A percentile compares a stretch with the other conserved stretches of the same genome.
These are phyloP conservation scores for Neopipo cinnamomea DNA, from an alignment of 2,113 vertebrate species.

Conservation along the genomic window DNA sequence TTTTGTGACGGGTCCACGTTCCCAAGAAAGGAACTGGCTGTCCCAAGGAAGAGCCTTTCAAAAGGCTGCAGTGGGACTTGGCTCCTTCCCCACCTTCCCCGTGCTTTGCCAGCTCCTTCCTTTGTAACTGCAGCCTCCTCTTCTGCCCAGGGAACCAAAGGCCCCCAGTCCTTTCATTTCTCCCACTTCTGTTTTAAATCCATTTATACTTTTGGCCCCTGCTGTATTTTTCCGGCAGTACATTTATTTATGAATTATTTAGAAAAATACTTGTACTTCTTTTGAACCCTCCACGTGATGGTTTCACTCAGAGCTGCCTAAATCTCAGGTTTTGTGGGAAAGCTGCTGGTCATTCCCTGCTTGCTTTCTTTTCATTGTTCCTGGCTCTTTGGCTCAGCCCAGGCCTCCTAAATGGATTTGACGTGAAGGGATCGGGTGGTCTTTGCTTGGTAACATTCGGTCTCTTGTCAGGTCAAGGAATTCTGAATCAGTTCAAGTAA, in stretches of 20 bases:
- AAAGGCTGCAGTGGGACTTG: not conserved
- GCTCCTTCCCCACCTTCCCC: not conserved
- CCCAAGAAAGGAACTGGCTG: not conserved
- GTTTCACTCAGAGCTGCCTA: not conserved
- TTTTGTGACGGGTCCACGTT: fast-evolving
- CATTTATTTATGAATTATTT: not conserved
- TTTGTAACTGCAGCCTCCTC: not conserved
- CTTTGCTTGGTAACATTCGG: not conserved
- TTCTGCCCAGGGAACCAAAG: not conserved
- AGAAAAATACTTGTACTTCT: not conserved
- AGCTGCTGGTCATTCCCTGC: not conserved
- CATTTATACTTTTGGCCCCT: not conserved
- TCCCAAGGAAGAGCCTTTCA: not conserved
- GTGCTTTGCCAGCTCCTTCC: not conserved
- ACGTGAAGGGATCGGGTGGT: not conserved
- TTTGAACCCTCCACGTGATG: not conserved
- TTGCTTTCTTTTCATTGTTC: not conserved
- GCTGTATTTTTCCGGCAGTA: not conserved
- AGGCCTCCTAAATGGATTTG: not conserved
- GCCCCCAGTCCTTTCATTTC: not conserved
- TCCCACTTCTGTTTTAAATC: not conserved
- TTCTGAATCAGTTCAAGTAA: too few species aligned
- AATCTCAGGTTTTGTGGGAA: not conserved
- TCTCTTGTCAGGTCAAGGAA: not conserved
- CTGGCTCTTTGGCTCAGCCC: not conserved